Evolutionary conservation across 2,113 vertebrate genomes (phyloP).

Genomic region (Lontra canadensis): DNA sequence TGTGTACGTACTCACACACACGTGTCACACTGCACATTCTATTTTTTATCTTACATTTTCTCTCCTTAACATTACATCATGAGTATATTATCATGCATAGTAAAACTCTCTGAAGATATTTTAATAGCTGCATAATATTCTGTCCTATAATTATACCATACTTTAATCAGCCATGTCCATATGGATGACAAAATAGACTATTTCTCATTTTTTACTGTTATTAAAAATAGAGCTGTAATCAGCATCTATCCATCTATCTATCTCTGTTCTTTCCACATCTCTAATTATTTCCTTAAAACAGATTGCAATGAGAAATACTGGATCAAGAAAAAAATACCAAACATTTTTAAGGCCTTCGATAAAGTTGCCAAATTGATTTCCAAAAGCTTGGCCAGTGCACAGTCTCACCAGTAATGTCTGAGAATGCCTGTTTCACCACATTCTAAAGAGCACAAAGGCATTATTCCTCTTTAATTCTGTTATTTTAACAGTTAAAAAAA

Average conservation of each 20-base stretch:
- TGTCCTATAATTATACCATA: neutral
- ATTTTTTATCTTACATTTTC: neutral
- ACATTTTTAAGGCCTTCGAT: conserved; percentile 6
- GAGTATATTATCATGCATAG: neutral
- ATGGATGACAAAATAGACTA: neutral
- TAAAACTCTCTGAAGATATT: neutral
- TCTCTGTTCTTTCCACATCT: neutral
- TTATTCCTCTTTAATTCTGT: neutral
- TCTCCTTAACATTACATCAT: neutral
- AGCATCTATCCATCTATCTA: neutral
- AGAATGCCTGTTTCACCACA: neutral
- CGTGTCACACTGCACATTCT: neutral
- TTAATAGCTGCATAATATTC: neutral
- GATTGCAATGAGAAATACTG: neutral
- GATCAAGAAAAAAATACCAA: neutral
- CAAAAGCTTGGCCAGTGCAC: neutral
- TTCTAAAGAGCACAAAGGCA: neutral
- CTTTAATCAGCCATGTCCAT: conserved; percentile 16
- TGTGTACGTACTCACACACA: neutral
- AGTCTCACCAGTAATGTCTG: neutral
- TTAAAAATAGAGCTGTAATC: neutral
- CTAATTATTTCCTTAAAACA: conserved; percentile 52
- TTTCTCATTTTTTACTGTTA: neutral
- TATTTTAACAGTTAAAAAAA: neutral
- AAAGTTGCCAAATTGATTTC: neutral